These are phyloP conservation scores for Chromoteleia sp. DNA, from an alignment of 2,888 invertebrate genomes.

Conservation along the genomic window DNA sequence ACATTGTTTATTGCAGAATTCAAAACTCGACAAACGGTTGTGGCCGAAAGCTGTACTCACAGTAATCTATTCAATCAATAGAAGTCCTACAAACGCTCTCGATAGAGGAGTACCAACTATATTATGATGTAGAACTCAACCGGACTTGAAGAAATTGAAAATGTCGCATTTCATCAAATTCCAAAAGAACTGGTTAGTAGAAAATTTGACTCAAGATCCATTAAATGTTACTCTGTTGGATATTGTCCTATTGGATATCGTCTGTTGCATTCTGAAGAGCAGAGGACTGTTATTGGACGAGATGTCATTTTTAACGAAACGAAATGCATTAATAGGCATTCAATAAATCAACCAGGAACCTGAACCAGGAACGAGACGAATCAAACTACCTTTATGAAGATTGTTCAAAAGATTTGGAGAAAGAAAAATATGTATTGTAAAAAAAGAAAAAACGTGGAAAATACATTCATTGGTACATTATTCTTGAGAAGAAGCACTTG, in stretches of 20 bases:
- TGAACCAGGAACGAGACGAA: neutral
- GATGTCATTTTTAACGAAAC: neutral
- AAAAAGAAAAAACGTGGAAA: neutral
- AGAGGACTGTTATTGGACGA: neutral
- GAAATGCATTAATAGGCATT: neutral
- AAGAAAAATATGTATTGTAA: neutral
- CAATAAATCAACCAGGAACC: no score
- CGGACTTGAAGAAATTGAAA: neutral
- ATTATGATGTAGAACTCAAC: neutral
- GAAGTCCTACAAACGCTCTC: neutral
- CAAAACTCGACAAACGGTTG: neutral
- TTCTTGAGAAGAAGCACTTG: neutral
- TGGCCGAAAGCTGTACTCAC: neutral
- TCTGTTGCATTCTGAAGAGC: neutral
- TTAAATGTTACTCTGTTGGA: neutral
- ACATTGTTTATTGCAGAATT: neutral
- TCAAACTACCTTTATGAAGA: neutral
- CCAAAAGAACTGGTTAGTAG: neutral
- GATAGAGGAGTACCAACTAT: neutral
- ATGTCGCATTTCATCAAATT: neutral
- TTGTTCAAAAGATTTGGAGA: neutral
- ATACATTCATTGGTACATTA: neutral
- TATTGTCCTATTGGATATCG: neutral
- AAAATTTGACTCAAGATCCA: neutral
- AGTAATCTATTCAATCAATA: neutral